Percentiles rank a stretch among this genome's conserved stretches.
phyloP scores from a whole-genome alignment of 2,113 vertebrate genomes.

The Caranx melampygus region DNA sequence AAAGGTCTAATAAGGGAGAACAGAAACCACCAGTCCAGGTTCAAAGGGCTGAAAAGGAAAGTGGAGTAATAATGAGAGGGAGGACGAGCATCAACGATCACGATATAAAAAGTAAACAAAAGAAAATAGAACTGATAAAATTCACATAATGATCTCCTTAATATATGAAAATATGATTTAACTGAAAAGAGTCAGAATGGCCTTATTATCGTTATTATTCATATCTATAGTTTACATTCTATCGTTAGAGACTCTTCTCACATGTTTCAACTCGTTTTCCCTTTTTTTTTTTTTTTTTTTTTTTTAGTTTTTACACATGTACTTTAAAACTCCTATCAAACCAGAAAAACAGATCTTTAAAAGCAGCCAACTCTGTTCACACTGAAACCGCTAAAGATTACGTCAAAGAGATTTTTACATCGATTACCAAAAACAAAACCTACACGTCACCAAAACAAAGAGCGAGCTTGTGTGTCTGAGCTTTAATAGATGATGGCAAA shows the following conservation, averaged over 20 bases:
- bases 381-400: conserved; percentile 55
- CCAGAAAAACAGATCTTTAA: conserved; percentile 41
- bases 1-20: neutral
- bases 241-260: conserved; percentile 20
- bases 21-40: neutral
- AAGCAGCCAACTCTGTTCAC: conserved; percentile 56
- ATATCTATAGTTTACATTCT: conserved; percentile 64
- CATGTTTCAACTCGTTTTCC: conserved; percentile 6
- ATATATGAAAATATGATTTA: conserved; percentile 59
- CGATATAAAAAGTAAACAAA: conserved; percentile 68
- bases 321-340: conserved; percentile 52
- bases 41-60: conserved; percentile 16
- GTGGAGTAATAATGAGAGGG: neutral
- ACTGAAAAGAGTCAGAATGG: conserved; percentile 40
- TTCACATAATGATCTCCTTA: conserved; percentile 47
- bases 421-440: conserved; percentile 71
- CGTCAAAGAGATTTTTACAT: conserved; percentile 71
- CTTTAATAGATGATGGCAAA: conserved; percentile 31
- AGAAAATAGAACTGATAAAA: conserved; percentile 38
- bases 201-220: conserved; percentile 20
- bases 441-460: conserved; percentile 73
- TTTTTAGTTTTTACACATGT: conserved; percentile 20
- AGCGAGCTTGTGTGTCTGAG: conserved; percentile 68
- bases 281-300: neutral
- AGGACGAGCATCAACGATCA: conserved; percentile 48